Conservation (phyloP, 2,113 vertebrate species). For the Baryphthengus martii region DNA sequence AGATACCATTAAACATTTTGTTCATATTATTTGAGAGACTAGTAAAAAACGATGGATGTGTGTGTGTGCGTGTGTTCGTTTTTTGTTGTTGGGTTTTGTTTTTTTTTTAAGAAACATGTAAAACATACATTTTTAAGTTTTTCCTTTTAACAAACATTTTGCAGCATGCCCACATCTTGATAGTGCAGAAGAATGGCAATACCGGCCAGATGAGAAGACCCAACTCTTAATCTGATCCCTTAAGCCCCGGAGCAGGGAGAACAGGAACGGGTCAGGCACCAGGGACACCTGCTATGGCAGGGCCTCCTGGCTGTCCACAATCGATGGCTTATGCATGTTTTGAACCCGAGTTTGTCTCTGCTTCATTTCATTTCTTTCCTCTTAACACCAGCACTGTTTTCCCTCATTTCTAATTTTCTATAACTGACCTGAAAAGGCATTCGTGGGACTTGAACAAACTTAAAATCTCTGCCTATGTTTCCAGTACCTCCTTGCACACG, state of each 20-base stretch:
- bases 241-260: background rate
- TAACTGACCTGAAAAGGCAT: background rate
- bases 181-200: background rate
- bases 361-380: background rate
- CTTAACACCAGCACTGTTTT: background rate
- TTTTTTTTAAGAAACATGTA: too few species aligned
- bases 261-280: background rate
- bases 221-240: background rate
- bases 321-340: background rate
- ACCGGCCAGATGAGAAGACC: background rate
- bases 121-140: background rate
- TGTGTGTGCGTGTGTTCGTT: too few species aligned
- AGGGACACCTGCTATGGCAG: background rate
- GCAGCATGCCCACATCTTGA: background rate
- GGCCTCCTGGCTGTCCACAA: background rate
- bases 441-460: background rate
- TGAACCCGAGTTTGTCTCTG: background rate
- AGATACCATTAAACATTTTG: background rate
- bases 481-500: background rate
- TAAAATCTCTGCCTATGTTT: background rate
- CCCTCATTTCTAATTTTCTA: background rate
- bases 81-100: too few species aligned
- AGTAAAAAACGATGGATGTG: too few species aligned
- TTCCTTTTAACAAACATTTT: background rate
- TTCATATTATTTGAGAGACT: background rate